Evolutionary conservation across 1,140 invertebrate species (phyloP), one percentile per base, ranked within the genome.

Genomic region (Heliconius hewitsoni): DNA sequence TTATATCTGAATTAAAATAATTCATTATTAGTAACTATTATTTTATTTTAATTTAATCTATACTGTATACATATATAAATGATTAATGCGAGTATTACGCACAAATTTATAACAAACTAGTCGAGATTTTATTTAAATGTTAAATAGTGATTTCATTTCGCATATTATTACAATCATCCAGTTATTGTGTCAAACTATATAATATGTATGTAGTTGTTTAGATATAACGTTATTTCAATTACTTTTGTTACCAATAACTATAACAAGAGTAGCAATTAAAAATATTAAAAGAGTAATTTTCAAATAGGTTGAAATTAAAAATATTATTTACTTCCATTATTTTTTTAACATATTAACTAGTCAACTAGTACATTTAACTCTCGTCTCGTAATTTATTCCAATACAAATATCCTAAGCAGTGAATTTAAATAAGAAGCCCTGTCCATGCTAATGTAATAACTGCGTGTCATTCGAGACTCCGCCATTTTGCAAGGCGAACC

Each of bases 401-500:
- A 66, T 66, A 66, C 60, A 66, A 66, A 66, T 66, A 66, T 27
- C 60, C 60, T 66, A 66, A 66, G 60, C 60, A 66, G 60, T 77
- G 60, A 82, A 79, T 83, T 81, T 79, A 74, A 81, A 83, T 82
- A 79, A 80, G 82, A 71, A 79, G 86, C 86, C 82, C 85, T 87
- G 83, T 93, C 92, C 90, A 91, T 82, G 77, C 79, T 91, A 82
- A 79, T 79, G 84, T 74, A 81, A 82, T 86, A 71, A 79, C 76
- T 84, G 89, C 89, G 86, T 93, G 91, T 93, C 91, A 93, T 89
- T 90, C 85, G 91, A 93, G 90, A 87, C 86, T 86, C 89, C 89
- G 91, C 91, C 91, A 93, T 93, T 88, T 92, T 93, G 91, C 90
- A 92, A 94, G 91, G 91, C 91, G 89, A 92, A 90, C 91, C 87